A percentile compares a stretch with the other conserved stretches of the same genome.
Evolutionary conservation across 2,888 invertebrate species (phyloP).

Genomic region (Tortrix viridana): DNA sequence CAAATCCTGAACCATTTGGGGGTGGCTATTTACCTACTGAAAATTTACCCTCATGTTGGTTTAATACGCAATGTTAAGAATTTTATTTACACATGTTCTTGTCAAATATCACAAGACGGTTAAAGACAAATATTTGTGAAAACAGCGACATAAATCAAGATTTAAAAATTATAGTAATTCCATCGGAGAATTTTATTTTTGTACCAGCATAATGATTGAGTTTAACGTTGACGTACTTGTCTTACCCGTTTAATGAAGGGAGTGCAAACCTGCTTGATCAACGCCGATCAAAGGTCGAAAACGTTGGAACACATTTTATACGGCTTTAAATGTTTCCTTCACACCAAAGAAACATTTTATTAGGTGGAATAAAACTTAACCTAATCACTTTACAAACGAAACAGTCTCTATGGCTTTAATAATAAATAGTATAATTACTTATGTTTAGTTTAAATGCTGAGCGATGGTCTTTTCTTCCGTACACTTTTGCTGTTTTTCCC

Average conservation of each 20-base stretch:
- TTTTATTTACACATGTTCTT: no score
- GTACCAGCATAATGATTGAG: slow-evolving; percentile 17
- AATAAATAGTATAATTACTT: slow-evolving; percentile 43
- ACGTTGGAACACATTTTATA: background rate
- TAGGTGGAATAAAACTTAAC: slow-evolving; percentile 39
- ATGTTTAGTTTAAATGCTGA: slow-evolving; percentile 86
- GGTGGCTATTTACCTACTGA: no score
- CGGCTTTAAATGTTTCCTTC: background rate
- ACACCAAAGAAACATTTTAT: slow-evolving; percentile 16
- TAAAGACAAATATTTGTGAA: slow-evolving; percentile 10
- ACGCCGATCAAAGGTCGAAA: slow-evolving; percentile 29
- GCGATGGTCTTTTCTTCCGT: slow-evolving; percentile 90
- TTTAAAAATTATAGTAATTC: slow-evolving; percentile 21
- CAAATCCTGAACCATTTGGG: no score
- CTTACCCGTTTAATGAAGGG: slow-evolving; percentile 30
- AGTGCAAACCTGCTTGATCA: slow-evolving; percentile 24
- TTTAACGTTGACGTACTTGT: slow-evolving; percentile 29
- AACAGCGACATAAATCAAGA: slow-evolving; percentile 14
- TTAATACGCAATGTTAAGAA: no score
- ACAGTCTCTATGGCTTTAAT: slow-evolving; percentile 71
- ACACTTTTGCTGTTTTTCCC: slow-evolving; percentile 91
- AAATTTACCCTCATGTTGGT: no score
- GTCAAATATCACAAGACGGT: background rate
- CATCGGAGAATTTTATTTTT: slow-evolving; percentile 10
- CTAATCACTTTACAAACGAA: slow-evolving; percentile 50